These are phyloP conservation scores for Thelaira solivaga DNA, from an alignment of 2,888 invertebrate genomes.

Conservation along the genomic window DNA sequence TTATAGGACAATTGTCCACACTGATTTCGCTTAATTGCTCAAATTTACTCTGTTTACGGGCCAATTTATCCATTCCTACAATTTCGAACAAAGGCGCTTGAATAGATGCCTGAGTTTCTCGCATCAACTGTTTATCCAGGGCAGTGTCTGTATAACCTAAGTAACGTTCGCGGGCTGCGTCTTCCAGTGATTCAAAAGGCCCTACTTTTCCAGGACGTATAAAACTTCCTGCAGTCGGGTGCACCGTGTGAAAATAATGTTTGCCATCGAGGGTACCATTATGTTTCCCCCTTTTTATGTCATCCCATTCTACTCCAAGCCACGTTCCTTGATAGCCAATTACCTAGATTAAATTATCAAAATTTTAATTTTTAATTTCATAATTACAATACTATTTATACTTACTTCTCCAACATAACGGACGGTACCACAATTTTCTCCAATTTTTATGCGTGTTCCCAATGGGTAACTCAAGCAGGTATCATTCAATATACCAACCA, in stretches of 20 bases:
- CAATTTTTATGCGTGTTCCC: constrained; percentile 74
- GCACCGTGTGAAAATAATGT: constrained; percentile 87
- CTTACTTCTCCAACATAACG: constrained; percentile 85
- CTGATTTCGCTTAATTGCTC: constrained; percentile 74
- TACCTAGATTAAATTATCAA: constrained; percentile 74
- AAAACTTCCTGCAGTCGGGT: constrained; percentile 92
- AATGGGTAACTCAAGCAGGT: constrained; percentile 74
- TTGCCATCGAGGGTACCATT: constrained; percentile 89
- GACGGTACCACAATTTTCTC: constrained; percentile 80
- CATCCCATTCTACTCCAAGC: constrained; percentile 99
- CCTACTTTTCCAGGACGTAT: constrained; percentile 89
- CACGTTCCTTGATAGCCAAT: constrained; percentile 85
- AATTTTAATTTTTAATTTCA: background rate
- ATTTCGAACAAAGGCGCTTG: constrained; percentile 91
- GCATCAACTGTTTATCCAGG: constrained; percentile 81
- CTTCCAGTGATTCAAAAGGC: constrained; percentile 84
- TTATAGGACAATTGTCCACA: constrained; percentile 78
- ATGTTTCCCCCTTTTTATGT: constrained; percentile 91
- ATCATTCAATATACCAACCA: constrained; percentile 76
- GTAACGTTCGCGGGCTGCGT: constrained; percentile 86
- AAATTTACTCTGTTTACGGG: constrained; percentile 79
- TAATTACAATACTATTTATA: constrained; percentile 8
- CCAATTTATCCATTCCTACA: constrained; percentile 93
- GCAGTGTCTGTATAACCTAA: constrained; percentile 77
- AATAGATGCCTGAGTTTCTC: constrained; percentile 83